Percentiles rank a stretch among this genome's conserved stretches.
Evolutionary conservation across 2,888 invertebrate genomes (phyloP).

Genomic region (Leucania comma): DNA sequence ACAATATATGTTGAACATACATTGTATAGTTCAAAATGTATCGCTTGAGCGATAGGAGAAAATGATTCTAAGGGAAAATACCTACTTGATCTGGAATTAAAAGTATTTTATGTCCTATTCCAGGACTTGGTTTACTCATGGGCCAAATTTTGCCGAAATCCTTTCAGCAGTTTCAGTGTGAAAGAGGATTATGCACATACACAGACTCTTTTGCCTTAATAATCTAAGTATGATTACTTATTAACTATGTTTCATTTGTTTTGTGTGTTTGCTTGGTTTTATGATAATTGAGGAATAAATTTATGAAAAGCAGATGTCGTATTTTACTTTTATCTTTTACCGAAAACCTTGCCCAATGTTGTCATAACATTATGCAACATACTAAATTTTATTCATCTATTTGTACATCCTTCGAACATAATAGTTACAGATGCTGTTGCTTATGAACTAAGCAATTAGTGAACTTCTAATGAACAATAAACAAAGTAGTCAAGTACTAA

Average conservation of each 20-base stretch:
- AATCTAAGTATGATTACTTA: too few species aligned
- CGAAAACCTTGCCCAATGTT: background rate
- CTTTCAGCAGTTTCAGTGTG: too few species aligned
- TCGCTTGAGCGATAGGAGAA: too few species aligned
- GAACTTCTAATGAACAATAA: slow-evolving; percentile 29
- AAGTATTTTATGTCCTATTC: too few species aligned
- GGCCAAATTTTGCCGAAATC: too few species aligned
- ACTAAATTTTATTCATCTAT: background rate
- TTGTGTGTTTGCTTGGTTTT: background rate
- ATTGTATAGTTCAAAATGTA: too few species aligned
- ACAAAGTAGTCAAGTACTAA: slow-evolving; percentile 11
- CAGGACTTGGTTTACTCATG: too few species aligned
- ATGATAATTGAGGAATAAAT: background rate
- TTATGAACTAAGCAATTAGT: slow-evolving; percentile 29
- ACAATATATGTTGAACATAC: too few species aligned
- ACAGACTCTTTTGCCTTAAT: too few species aligned
- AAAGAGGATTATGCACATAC: too few species aligned
- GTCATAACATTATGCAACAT: background rate
- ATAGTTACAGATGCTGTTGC: background rate
- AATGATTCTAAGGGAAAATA: too few species aligned
- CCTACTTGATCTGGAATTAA: too few species aligned
- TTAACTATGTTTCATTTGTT: background rate
- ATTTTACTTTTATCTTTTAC: background rate
- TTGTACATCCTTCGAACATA: background rate
- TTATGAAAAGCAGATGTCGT: background rate